phyloP scores from a whole-genome alignment of 2,888 invertebrate genomes.

The Tachina lurida region DNA sequence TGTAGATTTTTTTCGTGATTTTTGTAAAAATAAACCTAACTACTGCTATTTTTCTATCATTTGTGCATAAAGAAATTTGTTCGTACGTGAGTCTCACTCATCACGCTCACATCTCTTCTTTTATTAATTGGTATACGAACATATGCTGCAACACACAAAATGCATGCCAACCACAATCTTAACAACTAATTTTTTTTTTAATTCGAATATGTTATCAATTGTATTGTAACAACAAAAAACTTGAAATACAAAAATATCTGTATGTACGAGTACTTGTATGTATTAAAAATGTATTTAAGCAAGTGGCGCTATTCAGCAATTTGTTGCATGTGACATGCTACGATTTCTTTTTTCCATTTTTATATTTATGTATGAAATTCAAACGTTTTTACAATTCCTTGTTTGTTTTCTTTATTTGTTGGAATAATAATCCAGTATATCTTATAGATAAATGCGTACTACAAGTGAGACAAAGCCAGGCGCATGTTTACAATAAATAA shows the following conservation, averaged over 20 bases:
- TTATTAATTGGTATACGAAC: not conserved
- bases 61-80: too few relatives aligned
- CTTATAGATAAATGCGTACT: slow-evolving; percentile 51
- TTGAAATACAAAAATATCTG: not conserved
- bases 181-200: not conserved
- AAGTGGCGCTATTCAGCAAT: slow-evolving; percentile 69
- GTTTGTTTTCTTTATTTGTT: slow-evolving; percentile 12
- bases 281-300: slow-evolving; percentile 49
- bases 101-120: not conserved
- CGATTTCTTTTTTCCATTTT: slow-evolving; percentile 34
- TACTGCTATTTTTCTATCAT: too few relatives aligned
- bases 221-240: slow-evolving; percentile 8
- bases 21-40: too few relatives aligned
- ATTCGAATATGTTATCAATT: slow-evolving; percentile 34
- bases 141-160: not conserved
- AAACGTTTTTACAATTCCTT: slow-evolving; percentile 20
- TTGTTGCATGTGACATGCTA: slow-evolving; percentile 71
- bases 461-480: slow-evolving; percentile 52
- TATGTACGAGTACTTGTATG: too few relatives aligned
- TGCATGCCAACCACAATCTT: slow-evolving; percentile 2
- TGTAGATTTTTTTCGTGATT: too few relatives aligned
- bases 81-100: not conserved
- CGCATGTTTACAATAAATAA: slow-evolving; percentile 64
- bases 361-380: slow-evolving; percentile 32
- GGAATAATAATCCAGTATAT: slow-evolving; percentile 49